Evolutionary conservation across 2,888 invertebrate genomes (phyloP).

Genomic region (Galerucella calmariensis): DNA sequence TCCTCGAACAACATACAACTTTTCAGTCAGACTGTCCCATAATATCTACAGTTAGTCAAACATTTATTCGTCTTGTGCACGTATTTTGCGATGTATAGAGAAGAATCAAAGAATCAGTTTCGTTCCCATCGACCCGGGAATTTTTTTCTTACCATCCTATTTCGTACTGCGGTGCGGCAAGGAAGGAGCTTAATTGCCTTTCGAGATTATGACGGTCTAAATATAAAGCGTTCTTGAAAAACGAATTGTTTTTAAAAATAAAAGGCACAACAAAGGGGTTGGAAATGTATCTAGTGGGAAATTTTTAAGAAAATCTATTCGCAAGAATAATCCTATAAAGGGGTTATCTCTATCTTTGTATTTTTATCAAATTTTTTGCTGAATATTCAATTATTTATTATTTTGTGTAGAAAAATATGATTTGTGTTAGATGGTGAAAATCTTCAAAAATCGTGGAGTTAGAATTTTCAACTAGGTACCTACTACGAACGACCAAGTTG

Average conservation of each 20-base stretch:
- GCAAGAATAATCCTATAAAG: too few relatives aligned
- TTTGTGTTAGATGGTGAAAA: too few relatives aligned
- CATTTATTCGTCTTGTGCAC: slow-evolving; percentile 44
- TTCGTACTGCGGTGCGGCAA: background rate
- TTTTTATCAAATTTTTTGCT: too few relatives aligned
- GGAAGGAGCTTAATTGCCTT: background rate
- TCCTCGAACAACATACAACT: slow-evolving; percentile 48
- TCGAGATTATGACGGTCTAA: background rate
- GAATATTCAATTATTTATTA: too few relatives aligned
- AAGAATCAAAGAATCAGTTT: background rate
- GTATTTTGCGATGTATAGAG: slow-evolving; percentile 44
- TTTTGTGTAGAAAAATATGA: too few relatives aligned
- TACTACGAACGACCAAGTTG: too few relatives aligned
- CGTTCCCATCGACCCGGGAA: slow-evolving; percentile 1
- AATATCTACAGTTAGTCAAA: slow-evolving; percentile 51
- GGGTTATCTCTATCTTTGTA: too few relatives aligned
- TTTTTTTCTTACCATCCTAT: background rate
- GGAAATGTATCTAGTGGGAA: too few relatives aligned
- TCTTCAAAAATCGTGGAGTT: too few relatives aligned
- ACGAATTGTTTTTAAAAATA: background rate
- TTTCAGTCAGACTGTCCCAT: slow-evolving; percentile 56
- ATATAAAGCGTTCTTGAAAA: background rate
- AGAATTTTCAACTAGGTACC: too few relatives aligned
- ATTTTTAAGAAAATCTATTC: too few relatives aligned
- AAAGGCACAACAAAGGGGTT: too few relatives aligned